These are phyloP conservation scores for Tethea ocularis DNA, from an alignment of 2,888 invertebrate genomes.

Conservation along the genomic window DNA sequence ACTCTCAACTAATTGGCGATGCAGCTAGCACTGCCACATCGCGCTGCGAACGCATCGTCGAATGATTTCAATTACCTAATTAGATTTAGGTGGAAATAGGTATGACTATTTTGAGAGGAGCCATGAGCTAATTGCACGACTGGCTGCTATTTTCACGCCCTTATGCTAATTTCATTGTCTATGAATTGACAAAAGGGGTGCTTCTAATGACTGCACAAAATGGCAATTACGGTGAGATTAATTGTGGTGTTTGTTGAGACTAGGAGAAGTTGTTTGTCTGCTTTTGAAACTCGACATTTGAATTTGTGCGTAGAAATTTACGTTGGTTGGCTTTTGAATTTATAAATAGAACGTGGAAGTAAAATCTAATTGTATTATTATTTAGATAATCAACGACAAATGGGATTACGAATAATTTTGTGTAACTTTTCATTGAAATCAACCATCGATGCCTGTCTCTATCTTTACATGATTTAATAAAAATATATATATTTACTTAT, in stretches of 20 bases:
- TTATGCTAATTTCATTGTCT: conserved; percentile 39
- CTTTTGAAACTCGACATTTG: conserved; percentile 8
- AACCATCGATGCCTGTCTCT: too few relatives aligned
- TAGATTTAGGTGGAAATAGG: conserved; percentile 51
- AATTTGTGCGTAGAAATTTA: conserved; percentile 4
- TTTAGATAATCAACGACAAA: conserved; percentile 11
- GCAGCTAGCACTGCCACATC: conserved; percentile 41
- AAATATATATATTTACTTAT: neutral
- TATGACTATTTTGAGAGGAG: conserved; percentile 21
- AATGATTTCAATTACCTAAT: conserved; percentile 72
- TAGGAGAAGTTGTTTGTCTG: conserved; percentile 16
- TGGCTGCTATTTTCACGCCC: conserved; percentile 37
- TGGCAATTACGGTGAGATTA: conserved; percentile 27
- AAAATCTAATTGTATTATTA: conserved; percentile 9
- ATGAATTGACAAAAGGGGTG: conserved; percentile 30
- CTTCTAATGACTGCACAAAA: conserved; percentile 39
- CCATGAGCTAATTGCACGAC: conserved; percentile 46
- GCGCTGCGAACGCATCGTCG: conserved; percentile 36
- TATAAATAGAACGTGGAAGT: neutral
- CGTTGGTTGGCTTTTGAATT: conserved; percentile 2
- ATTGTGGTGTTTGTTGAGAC: conserved; percentile 16
- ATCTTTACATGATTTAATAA: too few relatives aligned
- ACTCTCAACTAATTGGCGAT: conserved; percentile 55
- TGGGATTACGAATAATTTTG: conserved; percentile 4
- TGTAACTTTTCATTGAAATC: too few relatives aligned